phyloP scores from a whole-genome alignment of 1,140 invertebrate species.

The Cydia amplana region DNA sequence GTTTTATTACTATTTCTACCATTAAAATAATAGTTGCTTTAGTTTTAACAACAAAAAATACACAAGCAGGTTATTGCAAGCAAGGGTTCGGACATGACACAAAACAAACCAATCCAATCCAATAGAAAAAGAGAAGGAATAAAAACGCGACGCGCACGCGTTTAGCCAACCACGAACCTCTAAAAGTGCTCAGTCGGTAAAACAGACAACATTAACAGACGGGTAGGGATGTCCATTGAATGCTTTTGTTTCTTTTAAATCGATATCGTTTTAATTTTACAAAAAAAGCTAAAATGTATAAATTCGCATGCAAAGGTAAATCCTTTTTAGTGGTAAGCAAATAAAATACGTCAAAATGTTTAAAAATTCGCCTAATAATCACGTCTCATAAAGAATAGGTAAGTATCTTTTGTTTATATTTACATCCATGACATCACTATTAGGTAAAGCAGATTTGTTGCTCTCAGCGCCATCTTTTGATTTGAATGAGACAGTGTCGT shows the following conservation, averaged over 20 bases:
- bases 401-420: slow-evolving; percentile 7
- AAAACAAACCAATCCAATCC: slow-evolving; percentile 75
- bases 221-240: slow-evolving; percentile 24
- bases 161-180: slow-evolving; percentile 43
- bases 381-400: background rate
- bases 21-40: slow-evolving; percentile 62
- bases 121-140: slow-evolving; percentile 71
- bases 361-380: background rate
- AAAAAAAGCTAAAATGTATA: slow-evolving; percentile 1
- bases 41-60: slow-evolving; percentile 70
- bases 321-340: background rate
- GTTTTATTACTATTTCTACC: slow-evolving; percentile 64
- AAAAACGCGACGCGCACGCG: slow-evolving; percentile 70
- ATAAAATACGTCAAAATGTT: background rate
- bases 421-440: slow-evolving; percentile 29
- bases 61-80: slow-evolving; percentile 72
- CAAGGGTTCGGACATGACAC: slow-evolving; percentile 72
- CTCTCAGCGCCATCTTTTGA: slow-evolving; percentile 1
- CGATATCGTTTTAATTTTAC: background rate
- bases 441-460: slow-evolving; percentile 4
- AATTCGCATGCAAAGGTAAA: background rate
- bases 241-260: slow-evolving; percentile 17
- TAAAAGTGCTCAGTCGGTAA: slow-evolving; percentile 57
- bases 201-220: slow-evolving; percentile 44
- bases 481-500: background rate